Conservation (phyloP, 2,113 vertebrate species). For the Arenaria interpres region DNA sequence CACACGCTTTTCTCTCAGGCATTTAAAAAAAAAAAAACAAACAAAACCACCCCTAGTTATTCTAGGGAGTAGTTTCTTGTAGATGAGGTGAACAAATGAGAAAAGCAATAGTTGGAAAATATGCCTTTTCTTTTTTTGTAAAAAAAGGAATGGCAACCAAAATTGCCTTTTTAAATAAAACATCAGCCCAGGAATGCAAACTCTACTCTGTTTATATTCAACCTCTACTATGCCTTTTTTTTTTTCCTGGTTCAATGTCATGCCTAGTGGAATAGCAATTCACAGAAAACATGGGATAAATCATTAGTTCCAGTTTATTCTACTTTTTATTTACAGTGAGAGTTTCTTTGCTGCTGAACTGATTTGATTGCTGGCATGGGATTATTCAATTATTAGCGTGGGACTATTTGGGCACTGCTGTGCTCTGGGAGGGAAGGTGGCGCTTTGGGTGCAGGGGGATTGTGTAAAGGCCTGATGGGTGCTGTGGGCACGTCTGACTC, state of each 20-base stretch:
- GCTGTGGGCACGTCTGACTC: rapidly evolving
- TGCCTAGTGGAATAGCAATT: conserved; percentile 2
- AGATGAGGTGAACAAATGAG: neutral
- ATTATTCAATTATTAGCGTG: neutral
- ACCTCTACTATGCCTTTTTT: neutral
- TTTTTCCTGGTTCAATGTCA: neutral
- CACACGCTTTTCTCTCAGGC: neutral
- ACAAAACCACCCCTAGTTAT: neutral
- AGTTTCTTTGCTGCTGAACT: neutral
- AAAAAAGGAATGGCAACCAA: neutral
- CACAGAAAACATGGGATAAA: conserved; percentile 8
- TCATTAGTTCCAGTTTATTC: conserved; percentile 41
- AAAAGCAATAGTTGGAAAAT: conserved; percentile 1
- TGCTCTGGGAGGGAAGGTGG: neutral
- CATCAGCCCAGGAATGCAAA: conserved; percentile 29
- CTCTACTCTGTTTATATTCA: conserved; percentile 18
- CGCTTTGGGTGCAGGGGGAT: neutral
- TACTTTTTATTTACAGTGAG: conserved; percentile 41
- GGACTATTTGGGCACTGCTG: neutral
- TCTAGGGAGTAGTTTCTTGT: neutral
- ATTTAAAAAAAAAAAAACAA: neutral
- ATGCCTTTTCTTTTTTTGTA: neutral
- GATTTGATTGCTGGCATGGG: neutral
- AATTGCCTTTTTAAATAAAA: conserved; percentile 67
- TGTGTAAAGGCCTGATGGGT: neutral